Evolutionary conservation across 1,140 invertebrate genomes (phyloP).

Genomic region (Drosophila asahinai): DNA sequence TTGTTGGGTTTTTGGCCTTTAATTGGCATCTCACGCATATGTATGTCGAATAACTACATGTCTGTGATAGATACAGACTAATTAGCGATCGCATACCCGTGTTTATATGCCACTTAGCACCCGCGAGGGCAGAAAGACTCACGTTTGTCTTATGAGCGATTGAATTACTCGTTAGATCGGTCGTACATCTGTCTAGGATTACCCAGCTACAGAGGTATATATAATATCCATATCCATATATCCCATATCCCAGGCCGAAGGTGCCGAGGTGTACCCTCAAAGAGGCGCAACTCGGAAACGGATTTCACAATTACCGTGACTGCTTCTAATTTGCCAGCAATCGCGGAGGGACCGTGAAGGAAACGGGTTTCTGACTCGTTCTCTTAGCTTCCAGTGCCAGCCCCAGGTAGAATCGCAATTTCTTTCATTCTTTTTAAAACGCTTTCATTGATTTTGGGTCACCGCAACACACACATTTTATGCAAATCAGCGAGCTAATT

Average conservation of each 20-base stretch:
- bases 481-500: conserved; percentile 34
- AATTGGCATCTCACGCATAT: conserved; percentile 37
- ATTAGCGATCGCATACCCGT: conserved; percentile 43
- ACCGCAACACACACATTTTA: conserved; percentile 33
- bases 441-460: conserved; percentile 49
- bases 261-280: neutral
- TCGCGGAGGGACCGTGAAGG: conserved; percentile 1
- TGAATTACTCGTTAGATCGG: conserved; percentile 36
- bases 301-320: conserved; percentile 46
- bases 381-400: neutral
- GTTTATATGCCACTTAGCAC: conserved; percentile 42
- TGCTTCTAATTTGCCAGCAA: conserved; percentile 9
- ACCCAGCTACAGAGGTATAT: neutral
- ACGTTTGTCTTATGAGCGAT: conserved; percentile 36
- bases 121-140: conserved; percentile 22
- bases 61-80: conserved; percentile 45
- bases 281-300: conserved; percentile 13
- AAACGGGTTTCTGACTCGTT: conserved; percentile 13
- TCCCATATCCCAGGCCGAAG: neutral
- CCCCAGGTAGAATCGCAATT: conserved; percentile 18
- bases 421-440: conserved; percentile 23
- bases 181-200: conserved; percentile 27
- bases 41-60: conserved; percentile 19
- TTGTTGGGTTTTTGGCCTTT: conserved; percentile 11
- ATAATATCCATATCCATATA: neutral